A percentile compares a stretch with the other conserved stretches of the same genome.
These are phyloP conservation scores for Dromius quadrimaculatus DNA, from an alignment of 2,888 invertebrate species.

Conservation along the genomic window DNA sequence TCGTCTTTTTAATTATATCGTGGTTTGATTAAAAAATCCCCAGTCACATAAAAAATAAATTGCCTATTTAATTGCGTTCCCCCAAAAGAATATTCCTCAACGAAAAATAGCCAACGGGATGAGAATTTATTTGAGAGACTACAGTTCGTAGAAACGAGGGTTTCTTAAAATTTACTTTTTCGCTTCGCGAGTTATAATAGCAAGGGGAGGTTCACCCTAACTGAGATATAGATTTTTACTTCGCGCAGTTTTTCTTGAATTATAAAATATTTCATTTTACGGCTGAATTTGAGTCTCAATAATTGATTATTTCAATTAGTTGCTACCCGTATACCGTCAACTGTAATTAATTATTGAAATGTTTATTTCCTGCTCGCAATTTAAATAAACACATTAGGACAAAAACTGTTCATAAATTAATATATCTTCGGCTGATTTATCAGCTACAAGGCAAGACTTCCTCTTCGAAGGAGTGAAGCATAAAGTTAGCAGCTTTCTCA, in stretches of 20 bases:
- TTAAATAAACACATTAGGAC: conserved; percentile 40
- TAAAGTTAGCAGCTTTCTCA: conserved; percentile 35
- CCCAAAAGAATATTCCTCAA: conserved; percentile 47
- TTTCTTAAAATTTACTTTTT: conserved; percentile 68
- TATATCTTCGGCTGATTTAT: conserved; percentile 42
- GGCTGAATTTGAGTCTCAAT: no score
- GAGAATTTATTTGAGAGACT: conserved; percentile 60
- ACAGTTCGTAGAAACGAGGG: conserved; percentile 59
- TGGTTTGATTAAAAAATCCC: conserved; percentile 66
- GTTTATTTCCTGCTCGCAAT: conserved; percentile 1
- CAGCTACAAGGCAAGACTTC: conserved; percentile 41
- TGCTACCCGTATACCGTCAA: no score
- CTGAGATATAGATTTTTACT: conserved; percentile 68
- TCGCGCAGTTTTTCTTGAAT: conserved; percentile 66
- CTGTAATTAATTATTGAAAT: no score
- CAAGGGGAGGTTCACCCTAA: conserved; percentile 60
- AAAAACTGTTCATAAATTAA: conserved; percentile 47
- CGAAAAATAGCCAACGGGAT: conserved; percentile 54
- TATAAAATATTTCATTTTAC: conserved; percentile 67
- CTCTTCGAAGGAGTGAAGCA: conserved; percentile 12
- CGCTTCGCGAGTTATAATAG: conserved; percentile 68
- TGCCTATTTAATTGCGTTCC: conserved; percentile 66
- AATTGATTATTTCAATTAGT: no score
- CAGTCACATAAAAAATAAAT: conserved; percentile 66
- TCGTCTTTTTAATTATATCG: conserved; percentile 57